Evolutionary conservation across 2,888 invertebrate species (phyloP), one percentile per base, ranked within the genome.

Genomic region (Drosophila silvestris): DNA sequence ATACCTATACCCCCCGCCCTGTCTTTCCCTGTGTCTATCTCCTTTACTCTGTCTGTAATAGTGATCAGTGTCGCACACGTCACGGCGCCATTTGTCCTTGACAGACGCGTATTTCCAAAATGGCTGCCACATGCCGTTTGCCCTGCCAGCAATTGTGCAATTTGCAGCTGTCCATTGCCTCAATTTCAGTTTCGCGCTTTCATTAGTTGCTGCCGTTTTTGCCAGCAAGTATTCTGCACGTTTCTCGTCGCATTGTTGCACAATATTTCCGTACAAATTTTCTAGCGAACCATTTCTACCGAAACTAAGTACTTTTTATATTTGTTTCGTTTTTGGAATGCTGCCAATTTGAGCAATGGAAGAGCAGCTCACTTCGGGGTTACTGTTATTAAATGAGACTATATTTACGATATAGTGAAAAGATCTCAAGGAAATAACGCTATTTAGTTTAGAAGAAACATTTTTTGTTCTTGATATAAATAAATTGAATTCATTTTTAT

Each of bases 161-260:
- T 90, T 86, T 88, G 74, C 89, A 88, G 86, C 79, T 85, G 90
- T 79, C 88, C 68, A 66, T 76, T 80, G 72, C 63, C 74, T 81
- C 82, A 78, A 82, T 83, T 72, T 72, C 44, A 56, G 37, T 50
- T 47, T 53, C 63, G 59, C 64, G 62, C 58, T 84, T 74, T 75
- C 70, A 77, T 89, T 86, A 81, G 69, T 51, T 30, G 22, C 14
- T 26, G 5, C 12, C 32, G 14, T 52, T 41, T n/a, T 57, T 64
- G 7, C 30, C 16, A 60, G 47, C n/a, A 39, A 63, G 33, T 26
- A 39, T 52, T 50, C 16, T 16, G 30, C 59, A 39, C 39, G 22
- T 57, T 64, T 63, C 44, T 53, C 33, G 22, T 26, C 37, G 51
- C 65, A 47, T 68, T 82, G 65, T 60, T 71, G 57, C 74, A 52